Percentiles rank a stretch among this genome's conserved stretches.
Conservation (phyloP, 2,888 invertebrate genomes). For the Aromia moschata region DNA sequence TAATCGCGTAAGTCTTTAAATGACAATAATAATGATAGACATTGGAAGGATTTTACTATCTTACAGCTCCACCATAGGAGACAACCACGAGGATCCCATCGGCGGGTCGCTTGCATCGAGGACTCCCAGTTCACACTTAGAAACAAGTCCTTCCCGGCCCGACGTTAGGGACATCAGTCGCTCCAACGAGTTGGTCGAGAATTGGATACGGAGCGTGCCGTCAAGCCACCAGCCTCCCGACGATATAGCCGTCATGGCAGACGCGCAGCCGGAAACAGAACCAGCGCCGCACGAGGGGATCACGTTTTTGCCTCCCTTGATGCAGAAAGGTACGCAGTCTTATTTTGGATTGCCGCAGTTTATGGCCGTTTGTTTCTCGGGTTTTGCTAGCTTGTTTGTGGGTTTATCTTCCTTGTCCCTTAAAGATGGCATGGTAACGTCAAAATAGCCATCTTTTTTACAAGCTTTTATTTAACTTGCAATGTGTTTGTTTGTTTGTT, state of each 20-base stretch:
- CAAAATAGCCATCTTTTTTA: no score
- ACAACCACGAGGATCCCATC: background rate
- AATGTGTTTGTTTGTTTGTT: no score
- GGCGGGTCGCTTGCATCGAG: background rate
- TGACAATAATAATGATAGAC: background rate
- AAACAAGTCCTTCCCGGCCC: background rate
- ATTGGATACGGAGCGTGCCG: constrained; percentile 5
- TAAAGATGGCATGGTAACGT: no score
- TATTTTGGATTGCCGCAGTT: no score
- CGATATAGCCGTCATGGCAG: background rate
- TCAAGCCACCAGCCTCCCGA: background rate
- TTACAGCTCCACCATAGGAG: background rate
- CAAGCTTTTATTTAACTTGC: no score
- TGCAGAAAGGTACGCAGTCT: background rate
- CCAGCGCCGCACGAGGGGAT: background rate
- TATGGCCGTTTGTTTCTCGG: no score
- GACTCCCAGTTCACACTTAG: background rate
- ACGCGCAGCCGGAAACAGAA: background rate
- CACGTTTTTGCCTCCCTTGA: background rate
- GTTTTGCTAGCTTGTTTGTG: no score
- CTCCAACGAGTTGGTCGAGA: background rate
- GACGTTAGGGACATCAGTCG: background rate
- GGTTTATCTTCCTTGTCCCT: no score
- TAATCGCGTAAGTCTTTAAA: constrained; percentile 22
- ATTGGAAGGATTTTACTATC: no score